phyloP scores from a whole-genome alignment of 35 echinoderm and acorn worm genomes.

The Lytechinus variegatus region DNA sequence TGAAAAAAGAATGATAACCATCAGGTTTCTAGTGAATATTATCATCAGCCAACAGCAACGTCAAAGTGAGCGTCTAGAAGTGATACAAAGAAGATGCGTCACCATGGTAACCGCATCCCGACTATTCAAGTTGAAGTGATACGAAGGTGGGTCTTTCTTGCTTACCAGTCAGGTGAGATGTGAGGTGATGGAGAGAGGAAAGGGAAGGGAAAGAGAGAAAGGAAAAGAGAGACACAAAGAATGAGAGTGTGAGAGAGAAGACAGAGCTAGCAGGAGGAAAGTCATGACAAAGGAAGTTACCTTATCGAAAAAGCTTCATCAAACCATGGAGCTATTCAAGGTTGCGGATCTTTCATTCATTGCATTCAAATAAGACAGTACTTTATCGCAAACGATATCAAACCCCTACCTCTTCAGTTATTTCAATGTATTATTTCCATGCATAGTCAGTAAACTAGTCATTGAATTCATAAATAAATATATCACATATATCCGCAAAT shows the following conservation, averaged over 20 bases:
- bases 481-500: no score
- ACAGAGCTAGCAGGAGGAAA: not conserved
- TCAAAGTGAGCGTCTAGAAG: not conserved
- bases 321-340: not conserved
- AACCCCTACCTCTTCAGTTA: not conserved
- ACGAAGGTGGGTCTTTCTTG: not conserved
- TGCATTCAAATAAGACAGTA: not conserved
- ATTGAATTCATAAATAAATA: no score
- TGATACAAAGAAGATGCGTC: not conserved
- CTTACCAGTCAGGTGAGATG: not conserved
- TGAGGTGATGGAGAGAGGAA: not conserved
- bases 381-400: not conserved
- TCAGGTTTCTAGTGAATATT: constrained; percentile 4
- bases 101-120: not conserved
- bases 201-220: not conserved
- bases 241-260: not conserved
- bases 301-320: not conserved
- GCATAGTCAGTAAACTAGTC: no score
- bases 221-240: not conserved
- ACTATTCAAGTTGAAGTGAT: constrained; percentile 19
- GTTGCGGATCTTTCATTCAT: not conserved
- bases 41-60: not conserved
- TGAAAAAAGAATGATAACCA: not conserved
- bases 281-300: not conserved
- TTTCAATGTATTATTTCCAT: no score